phyloP scores from a whole-genome alignment of 1,140 invertebrate species.

The Eriocheir sinensis region DNA sequence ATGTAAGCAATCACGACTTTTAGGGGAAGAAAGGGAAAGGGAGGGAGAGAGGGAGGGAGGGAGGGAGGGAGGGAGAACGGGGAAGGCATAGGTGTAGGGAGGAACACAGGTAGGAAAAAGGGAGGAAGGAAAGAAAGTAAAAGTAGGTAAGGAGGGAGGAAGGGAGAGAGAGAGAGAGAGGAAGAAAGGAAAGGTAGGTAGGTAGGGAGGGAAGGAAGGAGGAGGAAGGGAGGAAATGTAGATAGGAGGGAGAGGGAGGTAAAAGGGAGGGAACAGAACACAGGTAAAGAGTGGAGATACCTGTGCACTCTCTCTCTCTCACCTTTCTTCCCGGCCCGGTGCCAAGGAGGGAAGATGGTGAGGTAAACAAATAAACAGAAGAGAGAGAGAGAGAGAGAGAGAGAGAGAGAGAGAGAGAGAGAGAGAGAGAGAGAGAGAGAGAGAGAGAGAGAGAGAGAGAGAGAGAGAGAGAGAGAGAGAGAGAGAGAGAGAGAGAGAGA shows the following conservation, averaged over 20 bases:
- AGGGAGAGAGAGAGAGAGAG: background rate
- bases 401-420: constrained; percentile 18
- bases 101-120: background rate
- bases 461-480: background rate
- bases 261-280: background rate
- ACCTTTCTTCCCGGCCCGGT: background rate
- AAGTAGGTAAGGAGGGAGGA: background rate
- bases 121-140: background rate
- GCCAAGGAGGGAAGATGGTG: background rate
- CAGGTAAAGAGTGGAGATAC: background rate
- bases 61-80: background rate
- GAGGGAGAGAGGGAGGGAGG: background rate
- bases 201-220: background rate
- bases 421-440: constrained; percentile 35
- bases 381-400: background rate
- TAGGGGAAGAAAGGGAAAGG: background rate
- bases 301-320: constrained; percentile 20
- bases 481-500: background rate
- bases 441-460: constrained; percentile 45
- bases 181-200: background rate
- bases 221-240: background rate
- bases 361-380: constrained; percentile 7
- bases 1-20: constrained; percentile 41
- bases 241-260: background rate
- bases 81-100: background rate